phyloP scores from a whole-genome alignment of 2,113 vertebrate genomes.

The Petromus typicus region DNA sequence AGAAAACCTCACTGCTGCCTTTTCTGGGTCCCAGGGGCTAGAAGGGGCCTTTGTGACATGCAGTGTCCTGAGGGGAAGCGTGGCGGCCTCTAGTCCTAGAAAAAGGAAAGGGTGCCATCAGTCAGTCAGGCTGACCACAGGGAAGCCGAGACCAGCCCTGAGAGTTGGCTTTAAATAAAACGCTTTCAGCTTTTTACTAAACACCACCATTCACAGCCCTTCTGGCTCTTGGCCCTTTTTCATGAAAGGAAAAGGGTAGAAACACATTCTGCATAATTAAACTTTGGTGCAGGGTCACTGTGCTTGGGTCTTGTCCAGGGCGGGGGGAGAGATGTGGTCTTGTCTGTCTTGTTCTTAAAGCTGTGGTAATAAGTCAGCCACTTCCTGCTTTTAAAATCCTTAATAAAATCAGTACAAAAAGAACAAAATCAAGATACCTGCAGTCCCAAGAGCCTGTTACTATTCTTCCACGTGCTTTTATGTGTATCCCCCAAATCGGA shows the following conservation, averaged over 20 bases:
- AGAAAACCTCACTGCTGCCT: neutral
- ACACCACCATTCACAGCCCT: neutral
- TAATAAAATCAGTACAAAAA: neutral
- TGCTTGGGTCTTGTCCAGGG: neutral
- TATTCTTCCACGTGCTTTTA: neutral
- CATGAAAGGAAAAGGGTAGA: neutral
- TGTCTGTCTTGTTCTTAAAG: neutral
- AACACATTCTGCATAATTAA: conserved; percentile 19
- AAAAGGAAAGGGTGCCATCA: too few relatives aligned
- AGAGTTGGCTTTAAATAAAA: neutral
- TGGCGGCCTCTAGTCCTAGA: fast-evolving
- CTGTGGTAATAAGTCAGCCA: neutral
- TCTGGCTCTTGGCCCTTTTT: neutral
- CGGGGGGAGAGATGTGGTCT: neutral
- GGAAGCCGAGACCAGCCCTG: neutral
- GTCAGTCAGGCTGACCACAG: neutral
- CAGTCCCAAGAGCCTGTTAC: neutral
- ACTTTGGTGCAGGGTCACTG: neutral
- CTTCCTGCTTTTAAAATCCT: neutral
- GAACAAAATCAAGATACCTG: neutral
- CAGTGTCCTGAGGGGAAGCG: neutral
- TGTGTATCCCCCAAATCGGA: neutral
- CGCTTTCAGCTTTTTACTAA: neutral
- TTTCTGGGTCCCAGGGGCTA: neutral
- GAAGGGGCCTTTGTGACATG: fast-evolving